A percentile compares a stretch with the other conserved stretches of the same genome.
Evolutionary conservation across 2,113 vertebrate species (phyloP).

Genomic region (Tringa solitaria): DNA sequence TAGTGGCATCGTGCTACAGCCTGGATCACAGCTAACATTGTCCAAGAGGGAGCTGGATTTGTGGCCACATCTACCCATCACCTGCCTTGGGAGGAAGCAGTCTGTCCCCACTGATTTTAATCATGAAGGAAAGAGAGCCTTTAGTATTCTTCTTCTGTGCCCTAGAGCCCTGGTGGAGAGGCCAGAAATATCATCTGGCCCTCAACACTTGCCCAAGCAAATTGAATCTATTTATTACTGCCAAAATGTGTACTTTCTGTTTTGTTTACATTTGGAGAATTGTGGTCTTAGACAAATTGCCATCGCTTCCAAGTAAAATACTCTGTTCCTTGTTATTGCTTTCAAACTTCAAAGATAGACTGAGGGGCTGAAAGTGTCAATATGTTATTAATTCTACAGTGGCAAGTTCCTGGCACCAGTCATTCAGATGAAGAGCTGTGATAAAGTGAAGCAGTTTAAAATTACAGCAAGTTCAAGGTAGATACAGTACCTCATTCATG

Average conservation of each 20-base stretch:
- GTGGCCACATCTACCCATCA: too few species aligned
- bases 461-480: slow-evolving; percentile 22
- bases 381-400: slow-evolving; percentile 57
- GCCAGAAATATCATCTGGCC: not conserved
- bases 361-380: slow-evolving; percentile 22
- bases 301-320: slow-evolving; percentile 15
- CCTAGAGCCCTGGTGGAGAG: not conserved
- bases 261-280: slow-evolving; percentile 8
- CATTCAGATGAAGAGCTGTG: slow-evolving; percentile 50
- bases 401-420: slow-evolving; percentile 46
- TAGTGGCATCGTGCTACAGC: not conserved
- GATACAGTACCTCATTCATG: not conserved
- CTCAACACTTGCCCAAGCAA: not conserved
- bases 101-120: not conserved
- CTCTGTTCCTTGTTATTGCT: slow-evolving; percentile 15
- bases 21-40: not conserved
- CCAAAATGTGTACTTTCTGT: not conserved
- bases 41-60: not conserved
- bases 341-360: slow-evolving; percentile 14
- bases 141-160: not conserved
- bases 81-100: not conserved
- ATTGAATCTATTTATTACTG: not conserved
- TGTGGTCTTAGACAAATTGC: not conserved
- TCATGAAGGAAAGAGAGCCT: not conserved
- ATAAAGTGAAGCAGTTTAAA: slow-evolving; percentile 45